These are phyloP conservation scores for Isotomurus palustris DNA, from an alignment of 2,888 invertebrate species.

Conservation along the genomic window DNA sequence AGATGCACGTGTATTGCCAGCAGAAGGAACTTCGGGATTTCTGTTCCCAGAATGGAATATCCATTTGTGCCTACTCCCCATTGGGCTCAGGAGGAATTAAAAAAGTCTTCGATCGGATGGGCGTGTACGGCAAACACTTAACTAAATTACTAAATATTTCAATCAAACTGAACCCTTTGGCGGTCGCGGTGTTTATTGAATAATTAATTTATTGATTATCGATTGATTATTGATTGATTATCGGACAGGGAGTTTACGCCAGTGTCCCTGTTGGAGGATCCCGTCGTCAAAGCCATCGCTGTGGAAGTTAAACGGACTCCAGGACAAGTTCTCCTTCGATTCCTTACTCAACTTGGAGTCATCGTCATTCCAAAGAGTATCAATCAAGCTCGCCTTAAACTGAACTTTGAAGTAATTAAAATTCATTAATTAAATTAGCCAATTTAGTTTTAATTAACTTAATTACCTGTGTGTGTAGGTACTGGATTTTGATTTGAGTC, in stretches of 20 bases:
- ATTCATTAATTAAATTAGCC: not conserved
- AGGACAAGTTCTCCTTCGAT: constrained; percentile 70
- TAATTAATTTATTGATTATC: too few relatives aligned
- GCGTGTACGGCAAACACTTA: constrained; percentile 7
- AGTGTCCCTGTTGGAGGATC: constrained; percentile 46
- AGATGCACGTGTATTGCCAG: constrained; percentile 38
- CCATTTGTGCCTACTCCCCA: constrained; percentile 53
- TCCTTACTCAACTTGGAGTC: constrained; percentile 67
- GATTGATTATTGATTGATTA: not conserved
- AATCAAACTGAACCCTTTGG: too few relatives aligned
- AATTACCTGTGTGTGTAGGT: too few relatives aligned
- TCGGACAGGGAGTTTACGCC: constrained; percentile 20
- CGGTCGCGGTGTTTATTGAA: too few relatives aligned
- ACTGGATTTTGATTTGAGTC: constrained; percentile 65
- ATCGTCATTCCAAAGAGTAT: constrained; percentile 80
- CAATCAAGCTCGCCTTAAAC: constrained; percentile 63
- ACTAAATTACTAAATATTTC: too few relatives aligned
- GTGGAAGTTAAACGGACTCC: constrained; percentile 61
- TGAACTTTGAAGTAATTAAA: constrained; percentile 63
- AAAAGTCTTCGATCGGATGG: constrained; percentile 4
- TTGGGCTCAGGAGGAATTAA: constrained; percentile 65
- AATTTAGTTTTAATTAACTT: not conserved
- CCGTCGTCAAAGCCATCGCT: constrained; percentile 49
- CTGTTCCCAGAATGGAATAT: constrained; percentile 27
- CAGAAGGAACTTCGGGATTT: constrained; percentile 25